Percentiles rank a stretch among this genome's conserved stretches.
phyloP scores from a whole-genome alignment of 2,888 invertebrate genomes.

The Megaustenia siamemsis region DNA sequence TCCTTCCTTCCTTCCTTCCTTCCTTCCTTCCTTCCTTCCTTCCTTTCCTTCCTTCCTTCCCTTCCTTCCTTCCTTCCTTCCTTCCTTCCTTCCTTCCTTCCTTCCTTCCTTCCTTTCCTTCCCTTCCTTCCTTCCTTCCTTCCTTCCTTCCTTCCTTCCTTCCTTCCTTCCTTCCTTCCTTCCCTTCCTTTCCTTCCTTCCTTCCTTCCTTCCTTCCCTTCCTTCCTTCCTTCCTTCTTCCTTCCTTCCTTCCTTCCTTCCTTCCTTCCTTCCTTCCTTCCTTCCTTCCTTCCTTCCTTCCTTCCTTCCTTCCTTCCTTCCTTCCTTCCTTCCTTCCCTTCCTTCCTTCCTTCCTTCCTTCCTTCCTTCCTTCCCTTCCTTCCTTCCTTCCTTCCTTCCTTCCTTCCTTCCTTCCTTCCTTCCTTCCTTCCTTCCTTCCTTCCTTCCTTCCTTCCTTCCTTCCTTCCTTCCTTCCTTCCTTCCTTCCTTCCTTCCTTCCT shows the following conservation, averaged over 20 bases:
- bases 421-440: no score
- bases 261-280: not conserved
- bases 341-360: no score
- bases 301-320: not conserved
- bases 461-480: no score
- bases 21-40: slow-evolving; percentile 7
- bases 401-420: no score
- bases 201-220: not conserved
- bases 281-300: not conserved
- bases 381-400: no score
- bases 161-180: slow-evolving; percentile 65
- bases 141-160: slow-evolving; percentile 78
- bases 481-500: no score
- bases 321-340: not conserved
- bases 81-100: not conserved
- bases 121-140: not conserved
- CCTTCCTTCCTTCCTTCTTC: not conserved
- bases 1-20: slow-evolving; percentile 15
- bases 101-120: not conserved
- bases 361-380: no score
- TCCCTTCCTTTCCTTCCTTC: not conserved
- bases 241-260: not conserved
- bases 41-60: not conserved
- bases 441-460: no score
- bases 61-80: not conserved